Evolutionary conservation across 92 coral and sea anemone genomes (phyloP).

Genomic region (Porites evermanni): DNA sequence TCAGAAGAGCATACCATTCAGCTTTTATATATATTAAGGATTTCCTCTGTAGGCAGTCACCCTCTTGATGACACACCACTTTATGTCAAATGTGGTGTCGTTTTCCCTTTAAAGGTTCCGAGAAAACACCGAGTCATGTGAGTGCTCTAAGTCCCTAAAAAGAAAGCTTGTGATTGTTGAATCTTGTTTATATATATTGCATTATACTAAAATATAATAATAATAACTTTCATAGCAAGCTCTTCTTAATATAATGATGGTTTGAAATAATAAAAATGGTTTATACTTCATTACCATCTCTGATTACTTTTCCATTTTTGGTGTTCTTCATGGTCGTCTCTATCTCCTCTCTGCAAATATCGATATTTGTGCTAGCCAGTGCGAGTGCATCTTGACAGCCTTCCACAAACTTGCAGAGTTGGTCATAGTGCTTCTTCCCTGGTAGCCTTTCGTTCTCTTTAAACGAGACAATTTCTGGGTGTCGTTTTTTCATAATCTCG

Average conservation of each 20-base stretch:
- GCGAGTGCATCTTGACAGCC: slow-evolving; percentile 11
- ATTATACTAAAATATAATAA: background rate
- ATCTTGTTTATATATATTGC: slow-evolving; percentile 3
- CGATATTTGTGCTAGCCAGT: slow-evolving; percentile 22
- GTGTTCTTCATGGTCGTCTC: slow-evolving; percentile 25
- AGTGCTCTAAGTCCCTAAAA: background rate
- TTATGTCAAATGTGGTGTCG: background rate
- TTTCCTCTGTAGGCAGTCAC: slow-evolving; percentile 12
- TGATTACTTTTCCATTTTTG: slow-evolving; percentile 32
- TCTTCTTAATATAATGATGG: background rate
- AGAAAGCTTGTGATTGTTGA: background rate
- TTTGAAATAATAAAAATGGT: slow-evolving; percentile 10
- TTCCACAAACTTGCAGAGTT: slow-evolving; percentile 29
- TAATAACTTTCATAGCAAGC: slow-evolving; percentile 1
- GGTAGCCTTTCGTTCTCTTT: slow-evolving; percentile 9
- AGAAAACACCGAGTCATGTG: slow-evolving; percentile 1
- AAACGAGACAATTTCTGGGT: slow-evolving; percentile 9
- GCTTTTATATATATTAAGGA: background rate
- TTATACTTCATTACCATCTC: slow-evolving; percentile 11
- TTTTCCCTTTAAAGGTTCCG: background rate
- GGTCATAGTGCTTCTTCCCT: slow-evolving; percentile 29
- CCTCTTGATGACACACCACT: slow-evolving; percentile 1
- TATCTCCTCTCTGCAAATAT: slow-evolving; percentile 22
- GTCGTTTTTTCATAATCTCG: background rate
- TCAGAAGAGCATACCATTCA: slow-evolving; percentile 1